Conservation (phyloP, 2,113 vertebrate genomes). For the Actenoides lindsayi region DNA sequence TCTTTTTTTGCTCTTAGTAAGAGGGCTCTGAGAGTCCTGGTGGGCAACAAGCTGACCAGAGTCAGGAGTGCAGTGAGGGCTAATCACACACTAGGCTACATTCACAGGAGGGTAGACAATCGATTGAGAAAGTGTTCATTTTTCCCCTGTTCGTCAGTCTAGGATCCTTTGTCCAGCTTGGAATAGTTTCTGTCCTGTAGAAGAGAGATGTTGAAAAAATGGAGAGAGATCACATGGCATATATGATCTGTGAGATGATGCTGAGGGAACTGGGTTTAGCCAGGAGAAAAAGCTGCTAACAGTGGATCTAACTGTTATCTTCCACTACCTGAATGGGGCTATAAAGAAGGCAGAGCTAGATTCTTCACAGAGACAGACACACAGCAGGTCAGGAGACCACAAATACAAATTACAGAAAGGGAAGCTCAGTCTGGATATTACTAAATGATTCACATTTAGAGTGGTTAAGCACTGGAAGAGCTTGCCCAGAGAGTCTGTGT, state of each 20-base stretch:
- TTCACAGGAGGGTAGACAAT: neutral
- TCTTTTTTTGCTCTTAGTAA: neutral
- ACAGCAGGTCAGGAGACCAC: no score
- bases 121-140: neutral
- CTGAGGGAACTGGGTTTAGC: neutral
- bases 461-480: neutral
- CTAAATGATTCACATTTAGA: neutral
- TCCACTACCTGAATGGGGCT: neutral
- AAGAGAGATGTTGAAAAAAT: neutral
- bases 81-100: neutral
- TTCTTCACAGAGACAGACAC: neutral
- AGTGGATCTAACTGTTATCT: neutral
- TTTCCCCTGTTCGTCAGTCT: neutral
- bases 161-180: neutral
- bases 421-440: neutral
- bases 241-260: neutral
- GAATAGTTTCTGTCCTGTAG: neutral
- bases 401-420: neutral
- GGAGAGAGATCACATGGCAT: neutral
- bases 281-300: neutral
- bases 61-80: neutral
- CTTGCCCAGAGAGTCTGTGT: neutral
- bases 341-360: neutral
- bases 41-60: neutral
- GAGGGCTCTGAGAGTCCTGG: neutral